Evolutionary conservation across 2,888 invertebrate species (phyloP), one percentile per base, ranked within the genome.

Genomic region (Ligdia adustata): DNA sequence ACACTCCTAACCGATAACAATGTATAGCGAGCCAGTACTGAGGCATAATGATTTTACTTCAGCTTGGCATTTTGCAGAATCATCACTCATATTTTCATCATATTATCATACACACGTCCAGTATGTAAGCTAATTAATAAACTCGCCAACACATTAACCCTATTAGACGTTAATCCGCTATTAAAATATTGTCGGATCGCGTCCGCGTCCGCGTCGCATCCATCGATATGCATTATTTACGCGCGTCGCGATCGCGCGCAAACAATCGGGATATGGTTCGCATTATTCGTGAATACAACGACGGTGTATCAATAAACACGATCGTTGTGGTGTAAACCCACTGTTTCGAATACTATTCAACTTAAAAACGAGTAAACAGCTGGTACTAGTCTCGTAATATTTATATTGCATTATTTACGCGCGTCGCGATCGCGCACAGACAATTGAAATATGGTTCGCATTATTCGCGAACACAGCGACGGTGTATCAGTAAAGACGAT

Each of bases 231-330:
- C 60, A 66, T 70, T 61, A 69, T 72, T 66, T 62, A 68, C 60
- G 55, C 52, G 51, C 34, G 37, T 47, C 28, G 42, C 32, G 42
- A 33, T 43, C 45, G 32, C 33, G 43, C 52, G 60, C 52, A 61
- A 64, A 71, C 72, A 57, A 49, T 47, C 43, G 33, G 39, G 26
- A 41, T 13, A 42, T 69, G 77, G n/a, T 79, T 79, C 74, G 69
- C 79, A 75, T 79, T 79, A 81, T 83, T 81, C 75, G 79, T 76
- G 81, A 82, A 84, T 78, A 81, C 40, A 31, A 26, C 22, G 22
- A 4, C 37, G 28, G 28, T 26, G 49, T 28, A 33, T 37, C 50
- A 35, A 43, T 52, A 55, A 55, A 52, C 49, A 55, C 29, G 26
- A 42, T 27, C 41, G 40, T 20, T 35, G 24, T 41, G 41, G 35